Percentiles rank a stretch among this genome's conserved stretches.
Evolutionary conservation across 2,113 vertebrate species (phyloP).

Genomic region (Cacatua alba): DNA sequence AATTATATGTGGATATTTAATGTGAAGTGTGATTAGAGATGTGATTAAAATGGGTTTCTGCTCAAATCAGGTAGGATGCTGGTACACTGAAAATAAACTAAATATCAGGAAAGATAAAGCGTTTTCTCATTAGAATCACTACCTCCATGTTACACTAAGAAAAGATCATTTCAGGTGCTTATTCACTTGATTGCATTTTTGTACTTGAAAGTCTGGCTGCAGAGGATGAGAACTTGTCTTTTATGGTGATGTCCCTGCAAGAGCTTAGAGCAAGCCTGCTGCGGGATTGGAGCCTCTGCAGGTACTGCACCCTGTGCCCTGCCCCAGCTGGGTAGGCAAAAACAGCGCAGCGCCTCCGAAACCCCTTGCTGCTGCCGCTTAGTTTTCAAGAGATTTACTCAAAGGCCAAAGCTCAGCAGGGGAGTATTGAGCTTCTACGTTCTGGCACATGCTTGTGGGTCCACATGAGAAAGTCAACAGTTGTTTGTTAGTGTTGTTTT

Average conservation of each 20-base stretch:
- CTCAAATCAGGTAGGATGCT: background rate
- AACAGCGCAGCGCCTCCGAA: background rate
- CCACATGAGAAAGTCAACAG: background rate
- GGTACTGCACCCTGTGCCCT: fast-evolving
- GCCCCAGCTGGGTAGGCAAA: background rate
- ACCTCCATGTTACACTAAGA: background rate
- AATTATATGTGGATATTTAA: background rate
- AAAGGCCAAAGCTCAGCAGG: background rate
- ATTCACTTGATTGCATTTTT: background rate
- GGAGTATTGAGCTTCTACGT: background rate
- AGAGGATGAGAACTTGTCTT: background rate
- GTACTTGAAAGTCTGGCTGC: background rate
- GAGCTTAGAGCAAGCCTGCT: background rate
- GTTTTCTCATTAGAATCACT: background rate
- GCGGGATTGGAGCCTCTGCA: background rate
- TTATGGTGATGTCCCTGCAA: background rate
- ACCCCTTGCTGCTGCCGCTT: fast-evolving
- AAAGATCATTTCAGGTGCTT: background rate
- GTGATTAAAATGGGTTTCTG: background rate
- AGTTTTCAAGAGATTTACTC: background rate
- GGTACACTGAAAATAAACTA: background rate
- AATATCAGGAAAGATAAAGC: background rate
- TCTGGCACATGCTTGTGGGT: fast-evolving
- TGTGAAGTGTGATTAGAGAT: background rate
- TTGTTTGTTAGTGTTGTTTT: background rate